Evolutionary conservation across 2,113 vertebrate genomes (phyloP), one percentile per base, ranked within the genome.

Genomic region (Tiliqua scincoides): DNA sequence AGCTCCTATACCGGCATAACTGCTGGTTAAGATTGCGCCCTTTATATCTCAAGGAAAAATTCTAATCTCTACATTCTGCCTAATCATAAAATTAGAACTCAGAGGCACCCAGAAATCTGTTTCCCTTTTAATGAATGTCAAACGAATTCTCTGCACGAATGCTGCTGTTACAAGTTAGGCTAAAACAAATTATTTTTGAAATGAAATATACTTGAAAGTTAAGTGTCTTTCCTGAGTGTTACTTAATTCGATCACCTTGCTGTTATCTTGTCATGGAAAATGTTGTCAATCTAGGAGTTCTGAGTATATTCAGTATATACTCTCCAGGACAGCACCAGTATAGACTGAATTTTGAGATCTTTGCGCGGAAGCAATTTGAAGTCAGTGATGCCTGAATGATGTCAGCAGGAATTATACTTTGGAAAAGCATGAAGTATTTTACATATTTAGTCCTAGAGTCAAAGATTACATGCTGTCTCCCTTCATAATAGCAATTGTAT

Each of bases 181-280:
- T 14, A 85, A 70, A 89, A 93, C 86, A 68, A 1, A 65, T 91
- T 89, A 80, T 67, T 88, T 91, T 85, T 78, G 67, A 72, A 83
- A 63, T 84, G 88, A 86, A 95, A 91, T 85, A 86, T 88, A 90
- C 68, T 93, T 94, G 85, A 91, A 94, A 95, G 90, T 81, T 73
- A 37, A 90, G 59, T 92, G 40, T 68, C 79, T 94, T 90, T 61
- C 80, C 68, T 89, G 91, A 88, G 87, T 93, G 75, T 93, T 95
- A 48, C 8, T 48, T 83, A 1, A 37, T 89, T 70, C 25, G 7
- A 82, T 88, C 0, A 0, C 76, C 57, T 87, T 87, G 88, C 18
- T 61, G 32, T 59, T 65, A 37, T 17, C 54, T 57, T 57, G 17
- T 57, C 10, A 57, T 12, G 10, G 54, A 57, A 57, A 17, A 57